Conservation (phyloP, 2,888 invertebrate species). For the Dynastes hyllus region DNA sequence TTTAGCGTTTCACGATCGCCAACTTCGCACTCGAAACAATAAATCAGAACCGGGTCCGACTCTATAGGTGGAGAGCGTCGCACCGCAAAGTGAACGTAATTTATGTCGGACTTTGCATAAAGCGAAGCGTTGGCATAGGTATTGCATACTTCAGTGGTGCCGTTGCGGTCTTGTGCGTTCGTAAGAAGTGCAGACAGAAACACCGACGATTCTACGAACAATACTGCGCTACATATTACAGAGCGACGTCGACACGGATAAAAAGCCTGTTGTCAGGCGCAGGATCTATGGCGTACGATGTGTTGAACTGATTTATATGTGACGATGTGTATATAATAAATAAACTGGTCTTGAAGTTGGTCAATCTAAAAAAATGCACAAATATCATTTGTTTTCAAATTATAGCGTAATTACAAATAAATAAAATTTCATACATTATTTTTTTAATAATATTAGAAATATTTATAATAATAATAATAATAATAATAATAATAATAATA, state of each 20-base stretch:
- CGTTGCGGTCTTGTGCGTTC: conserved; percentile 2
- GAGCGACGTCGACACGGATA: background rate
- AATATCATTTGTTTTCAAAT: no score
- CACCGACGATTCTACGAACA: conserved; percentile 6
- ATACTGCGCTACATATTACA: conserved; percentile 11
- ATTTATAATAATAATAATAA: no score
- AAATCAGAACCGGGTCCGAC: conserved; percentile 16
- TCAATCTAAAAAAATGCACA: no score
- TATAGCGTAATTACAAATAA: no score
- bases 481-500: no score
- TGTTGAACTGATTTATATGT: background rate
- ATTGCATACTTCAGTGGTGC: conserved; percentile 25
- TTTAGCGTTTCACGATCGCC: conserved; percentile 36
- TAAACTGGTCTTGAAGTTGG: no score
- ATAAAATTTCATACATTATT: no score
- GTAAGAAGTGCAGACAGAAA: conserved; percentile 12
- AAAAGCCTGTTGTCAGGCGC: background rate
- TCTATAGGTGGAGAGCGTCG: conserved; percentile 34
- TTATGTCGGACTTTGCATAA: conserved; percentile 35
- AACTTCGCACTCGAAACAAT: conserved; percentile 13
- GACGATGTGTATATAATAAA: no score
- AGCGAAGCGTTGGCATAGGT: conserved; percentile 27
- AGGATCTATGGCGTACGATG: background rate
- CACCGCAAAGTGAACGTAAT: conserved; percentile 39
- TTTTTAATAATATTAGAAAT: no score